Evolutionary conservation across 2,797 vertebrate species (phyloP).

Genomic region (Sciurus vulgaris): DNA sequence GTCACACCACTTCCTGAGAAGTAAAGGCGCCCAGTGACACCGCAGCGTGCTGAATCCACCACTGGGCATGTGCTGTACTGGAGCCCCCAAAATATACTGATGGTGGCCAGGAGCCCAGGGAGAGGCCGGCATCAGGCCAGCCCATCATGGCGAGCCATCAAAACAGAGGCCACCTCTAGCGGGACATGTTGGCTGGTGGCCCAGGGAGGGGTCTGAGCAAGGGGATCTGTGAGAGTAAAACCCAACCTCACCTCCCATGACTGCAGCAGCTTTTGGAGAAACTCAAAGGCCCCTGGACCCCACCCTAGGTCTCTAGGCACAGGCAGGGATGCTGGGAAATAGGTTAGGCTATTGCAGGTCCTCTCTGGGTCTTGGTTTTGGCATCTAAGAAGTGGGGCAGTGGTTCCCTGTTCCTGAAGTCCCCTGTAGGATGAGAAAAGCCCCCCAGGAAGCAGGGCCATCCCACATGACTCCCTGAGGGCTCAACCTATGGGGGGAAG

Average conservation of each 20-base stretch:
- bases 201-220: background rate
- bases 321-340: background rate
- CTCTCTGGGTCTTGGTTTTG: background rate
- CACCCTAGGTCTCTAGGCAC: background rate
- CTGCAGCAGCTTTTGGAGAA: background rate
- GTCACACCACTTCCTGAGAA: conserved; percentile 34
- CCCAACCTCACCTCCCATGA: background rate
- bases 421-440: background rate
- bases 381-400: background rate
- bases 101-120: background rate
- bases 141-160: background rate
- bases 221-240: background rate
- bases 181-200: background rate
- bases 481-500: background rate
- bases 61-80: background rate
- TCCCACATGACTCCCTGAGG: background rate
- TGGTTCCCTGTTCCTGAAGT: background rate
- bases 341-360: background rate
- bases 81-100: background rate
- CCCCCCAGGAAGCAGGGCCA: background rate
- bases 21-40: background rate
- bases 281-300: background rate
- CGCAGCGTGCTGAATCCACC: background rate
- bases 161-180: background rate
- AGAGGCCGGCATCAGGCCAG: background rate